Evolutionary conservation across 2,113 vertebrate species (phyloP).

Genomic region (Crotalus viridis): DNA sequence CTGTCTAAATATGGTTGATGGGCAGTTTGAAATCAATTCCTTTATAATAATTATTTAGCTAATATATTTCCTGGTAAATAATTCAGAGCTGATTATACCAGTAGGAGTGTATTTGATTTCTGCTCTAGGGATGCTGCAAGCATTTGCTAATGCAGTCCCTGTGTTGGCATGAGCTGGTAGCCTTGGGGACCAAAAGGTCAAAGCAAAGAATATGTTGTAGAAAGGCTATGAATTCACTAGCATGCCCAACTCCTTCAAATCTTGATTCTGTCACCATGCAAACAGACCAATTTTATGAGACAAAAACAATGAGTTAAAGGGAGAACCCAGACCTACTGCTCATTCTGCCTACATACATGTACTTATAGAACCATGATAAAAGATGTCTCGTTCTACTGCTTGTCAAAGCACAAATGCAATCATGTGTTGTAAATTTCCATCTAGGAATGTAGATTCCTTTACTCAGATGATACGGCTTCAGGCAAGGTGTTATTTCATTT

Average conservation of each 20-base stretch:
- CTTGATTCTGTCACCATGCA: not conserved
- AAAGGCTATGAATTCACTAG: not conserved
- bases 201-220: not conserved
- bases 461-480: not conserved
- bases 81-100: not conserved
- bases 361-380: not conserved
- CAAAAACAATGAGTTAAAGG: not conserved
- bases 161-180: not conserved
- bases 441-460: not conserved
- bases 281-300: not conserved
- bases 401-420: not conserved
- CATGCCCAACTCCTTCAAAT: not conserved
- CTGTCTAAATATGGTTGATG: conserved; percentile 30
- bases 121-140: not conserved
- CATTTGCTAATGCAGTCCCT: not conserved
- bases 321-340: not conserved
- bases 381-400: not conserved
- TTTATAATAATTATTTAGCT: conserved; percentile 55
- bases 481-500: not conserved
- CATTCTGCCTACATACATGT: not conserved
- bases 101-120: not conserved
- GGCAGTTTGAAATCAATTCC: conserved; percentile 4
- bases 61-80: conserved; percentile 48
- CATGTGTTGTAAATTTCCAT: not conserved
- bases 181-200: not conserved